A percentile compares a stretch with the other conserved stretches of the same genome.
Conservation (phyloP, 1,140 invertebrate species). For the Calephelis virginiensis region DNA sequence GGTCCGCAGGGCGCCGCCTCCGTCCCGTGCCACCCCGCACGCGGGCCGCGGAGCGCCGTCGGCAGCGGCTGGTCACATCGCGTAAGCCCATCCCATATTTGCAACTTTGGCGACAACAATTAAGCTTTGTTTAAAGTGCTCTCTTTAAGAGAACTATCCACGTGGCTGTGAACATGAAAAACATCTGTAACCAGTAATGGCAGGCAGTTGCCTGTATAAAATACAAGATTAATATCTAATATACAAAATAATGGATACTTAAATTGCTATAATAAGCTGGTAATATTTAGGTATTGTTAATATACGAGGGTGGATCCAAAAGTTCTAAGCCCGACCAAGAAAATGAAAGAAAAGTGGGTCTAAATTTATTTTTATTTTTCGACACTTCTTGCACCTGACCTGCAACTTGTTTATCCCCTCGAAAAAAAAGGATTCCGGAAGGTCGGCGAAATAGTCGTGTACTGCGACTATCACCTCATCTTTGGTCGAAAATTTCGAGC, state of each 20-base stretch:
- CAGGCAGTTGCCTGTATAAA: constrained; percentile 30
- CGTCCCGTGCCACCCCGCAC: constrained; percentile 69
- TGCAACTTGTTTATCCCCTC: too few species aligned
- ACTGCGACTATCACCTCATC: too few species aligned
- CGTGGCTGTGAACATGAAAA: constrained; percentile 76
- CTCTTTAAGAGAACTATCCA: constrained; percentile 59
- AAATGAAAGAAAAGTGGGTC: too few species aligned
- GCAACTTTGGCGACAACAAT: constrained; percentile 78
- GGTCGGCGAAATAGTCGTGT: too few species aligned
- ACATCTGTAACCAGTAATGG: constrained; percentile 46
- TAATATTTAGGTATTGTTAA: not conserved
- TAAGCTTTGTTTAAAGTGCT: constrained; percentile 75
- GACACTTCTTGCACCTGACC: too few species aligned
- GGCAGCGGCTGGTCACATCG: constrained; percentile 82
- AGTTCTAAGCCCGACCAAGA: too few species aligned
- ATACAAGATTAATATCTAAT: constrained; percentile 15
- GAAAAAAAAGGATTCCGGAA: too few species aligned
- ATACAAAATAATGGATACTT: constrained; percentile 9
- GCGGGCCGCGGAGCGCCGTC: constrained; percentile 71
- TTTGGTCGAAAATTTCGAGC: too few species aligned
- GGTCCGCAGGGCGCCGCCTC: constrained; percentile 47
- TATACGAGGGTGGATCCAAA: too few species aligned
- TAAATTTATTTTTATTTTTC: too few species aligned
- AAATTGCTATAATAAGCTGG: constrained; percentile 8
- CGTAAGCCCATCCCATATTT: constrained; percentile 82